These are phyloP conservation scores for Bradypodion ventrale DNA, from an alignment of 2,797 vertebrate species.

Conservation along the genomic window DNA sequence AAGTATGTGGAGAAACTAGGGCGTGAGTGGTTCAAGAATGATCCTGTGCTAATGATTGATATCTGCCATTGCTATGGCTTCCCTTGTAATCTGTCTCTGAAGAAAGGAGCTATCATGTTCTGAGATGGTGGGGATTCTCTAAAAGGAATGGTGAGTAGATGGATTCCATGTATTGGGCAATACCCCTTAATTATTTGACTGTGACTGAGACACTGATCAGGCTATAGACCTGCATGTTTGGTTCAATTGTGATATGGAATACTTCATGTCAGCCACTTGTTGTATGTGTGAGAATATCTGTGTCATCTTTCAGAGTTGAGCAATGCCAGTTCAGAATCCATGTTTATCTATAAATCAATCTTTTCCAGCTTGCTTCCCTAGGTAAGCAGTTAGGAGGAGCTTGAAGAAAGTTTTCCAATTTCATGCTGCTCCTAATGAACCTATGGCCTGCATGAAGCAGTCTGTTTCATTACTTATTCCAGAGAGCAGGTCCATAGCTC, in stretches of 20 bases:
- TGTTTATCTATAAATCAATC: not conserved
- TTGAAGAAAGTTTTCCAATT: not conserved
- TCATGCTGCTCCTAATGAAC: not conserved
- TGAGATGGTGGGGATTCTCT: not conserved
- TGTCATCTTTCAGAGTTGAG: not conserved
- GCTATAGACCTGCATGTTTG: not conserved
- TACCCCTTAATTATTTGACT: no score
- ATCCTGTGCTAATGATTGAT: not conserved
- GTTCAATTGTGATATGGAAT: not conserved
- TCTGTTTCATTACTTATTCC: no score
- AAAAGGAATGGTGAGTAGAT: not conserved
- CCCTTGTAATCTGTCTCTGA: not conserved
- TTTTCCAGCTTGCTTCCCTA: not conserved
- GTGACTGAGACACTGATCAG: not conserved
- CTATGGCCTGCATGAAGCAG: no score
- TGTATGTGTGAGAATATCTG: not conserved
- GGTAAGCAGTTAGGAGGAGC: not conserved
- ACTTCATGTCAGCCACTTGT: not conserved
- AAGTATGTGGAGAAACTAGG: not conserved
- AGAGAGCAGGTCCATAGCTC: no score
- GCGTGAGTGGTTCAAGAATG: not conserved
- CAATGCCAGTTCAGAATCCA: not conserved
- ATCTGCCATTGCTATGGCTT: not conserved
- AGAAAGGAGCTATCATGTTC: not conserved
- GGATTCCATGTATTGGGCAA: no score